phyloP scores from a whole-genome alignment of 2,113 vertebrate genomes.

The Setophaga petechia region DNA sequence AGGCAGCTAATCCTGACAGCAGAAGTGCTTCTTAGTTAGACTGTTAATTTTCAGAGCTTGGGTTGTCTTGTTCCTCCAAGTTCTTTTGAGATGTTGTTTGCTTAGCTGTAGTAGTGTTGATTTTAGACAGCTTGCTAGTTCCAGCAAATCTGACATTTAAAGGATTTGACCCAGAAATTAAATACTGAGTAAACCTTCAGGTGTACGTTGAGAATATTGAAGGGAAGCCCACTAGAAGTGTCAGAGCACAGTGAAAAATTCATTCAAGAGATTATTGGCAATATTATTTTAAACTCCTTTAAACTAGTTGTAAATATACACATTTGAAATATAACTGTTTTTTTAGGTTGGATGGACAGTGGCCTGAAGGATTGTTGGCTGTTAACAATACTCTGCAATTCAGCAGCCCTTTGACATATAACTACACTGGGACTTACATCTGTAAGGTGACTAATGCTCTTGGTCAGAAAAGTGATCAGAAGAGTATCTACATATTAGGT shows the following conservation, averaged over 20 bases:
- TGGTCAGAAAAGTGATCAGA: conserved; percentile 84
- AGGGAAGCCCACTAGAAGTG: background rate
- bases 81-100: background rate
- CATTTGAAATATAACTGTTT: background rate
- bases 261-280: background rate
- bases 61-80: background rate
- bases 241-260: background rate
- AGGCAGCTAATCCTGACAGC: background rate
- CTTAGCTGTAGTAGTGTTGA: background rate
- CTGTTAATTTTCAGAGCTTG: background rate
- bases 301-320: background rate
- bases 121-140: background rate
- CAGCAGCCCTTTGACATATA: conserved; percentile 84
- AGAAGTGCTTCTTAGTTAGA: background rate
- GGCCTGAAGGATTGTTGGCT: conserved; percentile 86
- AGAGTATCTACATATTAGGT: conserved; percentile 89
- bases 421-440: conserved; percentile 89
- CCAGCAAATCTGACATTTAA: background rate
- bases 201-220: background rate
- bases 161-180: background rate
- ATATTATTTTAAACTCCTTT: background rate
- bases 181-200: background rate
- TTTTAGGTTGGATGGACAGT: conserved; percentile 84
- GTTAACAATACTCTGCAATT: conserved; percentile 88
- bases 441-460: conserved; percentile 91